Evolutionary conservation across 2,888 invertebrate species (phyloP).

Genomic region (Macrosoma leucophasiata): DNA sequence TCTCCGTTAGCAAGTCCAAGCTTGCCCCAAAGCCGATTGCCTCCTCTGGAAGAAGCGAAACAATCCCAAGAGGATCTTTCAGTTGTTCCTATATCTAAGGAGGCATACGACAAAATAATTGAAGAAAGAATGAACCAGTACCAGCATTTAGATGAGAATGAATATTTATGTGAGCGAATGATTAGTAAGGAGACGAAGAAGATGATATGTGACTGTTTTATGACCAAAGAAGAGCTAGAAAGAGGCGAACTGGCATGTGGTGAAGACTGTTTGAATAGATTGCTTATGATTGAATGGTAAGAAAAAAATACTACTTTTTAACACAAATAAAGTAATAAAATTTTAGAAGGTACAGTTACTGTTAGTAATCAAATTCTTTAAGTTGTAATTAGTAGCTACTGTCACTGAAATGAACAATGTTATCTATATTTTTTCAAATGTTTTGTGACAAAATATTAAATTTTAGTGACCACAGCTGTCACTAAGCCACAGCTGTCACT

Average conservation of each 20-base stretch:
- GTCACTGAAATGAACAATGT: no score
- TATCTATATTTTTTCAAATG: no score
- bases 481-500: no score
- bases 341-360: no score
- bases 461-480: no score
- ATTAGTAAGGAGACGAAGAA: slow-evolving; percentile 93
- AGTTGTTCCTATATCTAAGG: slow-evolving; percentile 44
- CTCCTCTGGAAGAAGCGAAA: slow-evolving; percentile 38
- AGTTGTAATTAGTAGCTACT: no score
- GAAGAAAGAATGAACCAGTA: slow-evolving; percentile 82
- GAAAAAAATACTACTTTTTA: no score
- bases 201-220: slow-evolving; percentile 97
- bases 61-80: slow-evolving; percentile 36
- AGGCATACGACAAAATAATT: slow-evolving; percentile 67
- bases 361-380: no score
- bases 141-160: slow-evolving; percentile 88
- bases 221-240: slow-evolving; percentile 90
- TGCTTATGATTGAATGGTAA: slow-evolving; percentile 99
- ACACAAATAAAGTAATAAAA: neutral
- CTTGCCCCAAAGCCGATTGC: slow-evolving; percentile 43
- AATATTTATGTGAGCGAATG: slow-evolving; percentile 88
- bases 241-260: slow-evolving; percentile 93
- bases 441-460: no score
- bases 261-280: slow-evolving; percentile 95
- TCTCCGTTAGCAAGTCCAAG: slow-evolving; percentile 59